Base-by-base conservation (phyloP, 2,113 vertebrate species). In the Andinoacara biseriatus region DNA sequence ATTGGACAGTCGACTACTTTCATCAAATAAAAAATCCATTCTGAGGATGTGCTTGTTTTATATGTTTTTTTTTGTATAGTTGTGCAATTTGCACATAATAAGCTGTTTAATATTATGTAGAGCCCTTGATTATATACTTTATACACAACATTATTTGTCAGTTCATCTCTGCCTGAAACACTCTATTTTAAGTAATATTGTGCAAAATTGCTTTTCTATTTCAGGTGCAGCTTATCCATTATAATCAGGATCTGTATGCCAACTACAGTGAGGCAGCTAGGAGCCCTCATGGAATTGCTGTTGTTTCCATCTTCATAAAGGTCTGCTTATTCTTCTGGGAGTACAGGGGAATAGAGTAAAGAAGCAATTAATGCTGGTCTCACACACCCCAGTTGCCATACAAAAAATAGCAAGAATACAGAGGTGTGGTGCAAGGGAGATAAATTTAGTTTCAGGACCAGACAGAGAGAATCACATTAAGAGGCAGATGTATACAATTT, bases 181-280 rank as follows among this genome's bases (percentile, higher is more conserved):
- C 26, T 69, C 24, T 20, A 20, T 20, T 15, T 46, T 46, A 46
- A 46, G 13, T 52, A 52, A 33, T n/a, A 43, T 57, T 67, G 22
- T 69, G 10, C 31, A 35, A 62, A 18, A 31, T 0, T 78, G 29
- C 74, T 18, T 82, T 5, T 67, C 13, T 67, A n/a, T 62, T 60
- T 63, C 86, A 99, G 97, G 97, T 98, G 89, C 97, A 98, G 62
- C 94, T 99, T 86, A 99, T 99, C 94, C 97, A 99, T 94, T 99
- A 98, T 83, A 99, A 99, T 95, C 97, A 99, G 0, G 98, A 99
- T 92, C 94, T 99, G 75, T 99, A 99, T 57, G 95, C 96, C 90
- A 99, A 99, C 80, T 95, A 97, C 94, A 98, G 95, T 29, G 97
- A 99, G 90, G 98, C 98, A 82, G 97, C 96, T 31, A 97, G 96